Base-by-base conservation (phyloP, 2,888 invertebrate species). In the Caradrina kadenii region DNA sequence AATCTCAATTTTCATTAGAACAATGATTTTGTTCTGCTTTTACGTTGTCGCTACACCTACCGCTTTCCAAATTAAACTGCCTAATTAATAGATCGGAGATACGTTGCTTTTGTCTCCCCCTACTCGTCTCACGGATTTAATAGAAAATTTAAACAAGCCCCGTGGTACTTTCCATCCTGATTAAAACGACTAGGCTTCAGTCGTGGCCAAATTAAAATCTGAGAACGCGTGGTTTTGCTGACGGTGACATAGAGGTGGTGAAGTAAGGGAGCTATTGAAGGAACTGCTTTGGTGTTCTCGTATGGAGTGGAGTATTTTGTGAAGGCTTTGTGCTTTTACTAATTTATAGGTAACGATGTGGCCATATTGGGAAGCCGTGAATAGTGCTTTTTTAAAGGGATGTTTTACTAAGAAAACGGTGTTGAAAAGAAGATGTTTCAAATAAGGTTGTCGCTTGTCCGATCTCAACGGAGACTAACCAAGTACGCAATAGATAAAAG, bases 71-170 rank as follows among this genome's bases (percentile, higher is more conserved):
- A 94, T 94, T 92, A 95, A 94, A 92, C 91, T 91, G 91, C 90
- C 92, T 93, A 94, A 94, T 95, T 95, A 95, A 95, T 94, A 94
- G 94, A 95, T 95, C 88, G 91, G 84, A 94, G 94, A 95, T 95
- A 94, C 91, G 92, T 93, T 86, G 89, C 91, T 91, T 89, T 93
- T 93, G 93, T 94, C 91, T 93, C 89, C 86, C 85, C 88, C 86
- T 90, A 84, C 90, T 88, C 89, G 88, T 92, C 91, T 93, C 92
- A 87, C 86, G 86, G 88, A 88, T 85, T 95, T 94, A 95, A 94
- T 94, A 93, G 94, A 93, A 94, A 95, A 94, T 94, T 94, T 89
- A 93, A 94, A 93, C 93, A 92, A 88, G 89, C 84, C 87, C 87
- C 87, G 89, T 81, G 90, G 88, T 88, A 85, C 87, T 85, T 86